Percentiles rank a stretch among this genome's conserved stretches.
phyloP scores from a whole-genome alignment of 1,140 invertebrate genomes.

The Drosophila pruinosa region DNA sequence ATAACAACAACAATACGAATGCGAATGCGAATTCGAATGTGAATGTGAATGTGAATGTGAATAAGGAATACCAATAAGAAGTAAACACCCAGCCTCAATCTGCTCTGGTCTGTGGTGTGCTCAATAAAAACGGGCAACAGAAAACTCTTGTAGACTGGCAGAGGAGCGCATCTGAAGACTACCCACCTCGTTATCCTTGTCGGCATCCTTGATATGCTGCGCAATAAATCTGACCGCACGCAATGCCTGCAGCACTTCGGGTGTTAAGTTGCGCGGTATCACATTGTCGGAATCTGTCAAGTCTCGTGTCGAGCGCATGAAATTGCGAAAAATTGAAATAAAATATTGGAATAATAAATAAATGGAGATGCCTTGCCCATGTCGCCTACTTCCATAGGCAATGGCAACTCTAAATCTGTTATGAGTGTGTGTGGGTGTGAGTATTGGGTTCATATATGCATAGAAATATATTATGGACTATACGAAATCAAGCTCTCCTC shows the following conservation, averaged over 20 bases:
- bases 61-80: conserved; percentile 11
- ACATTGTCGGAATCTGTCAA: conserved; percentile 89
- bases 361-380: conserved; percentile 45
- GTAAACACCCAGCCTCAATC: conserved; percentile 9
- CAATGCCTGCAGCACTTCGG: conserved; percentile 94
- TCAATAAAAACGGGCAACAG: conserved; percentile 72
- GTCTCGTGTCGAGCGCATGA: conserved; percentile 62
- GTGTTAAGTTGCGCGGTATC: conserved; percentile 90
- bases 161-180: neutral
- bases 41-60: conserved; percentile 5
- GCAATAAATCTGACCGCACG: conserved; percentile 98
- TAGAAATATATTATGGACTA: conserved; percentile 52
- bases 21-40: conserved; percentile 15
- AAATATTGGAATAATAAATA: conserved; percentile 79
- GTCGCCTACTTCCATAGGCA: conserved; percentile 1
- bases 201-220: conserved; percentile 97
- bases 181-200: conserved; percentile 95
- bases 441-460: conserved; percentile 30
- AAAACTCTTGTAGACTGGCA: neutral
- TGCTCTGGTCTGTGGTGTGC: conserved; percentile 5
- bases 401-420: conserved; percentile 22
- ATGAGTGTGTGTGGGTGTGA: neutral
- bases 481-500: conserved; percentile 23
- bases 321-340: conserved; percentile 79
- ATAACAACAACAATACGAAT: conserved; percentile 50